phyloP scores from a whole-genome alignment of 2,113 vertebrate genomes.

The Tricholaema leucomelas region DNA sequence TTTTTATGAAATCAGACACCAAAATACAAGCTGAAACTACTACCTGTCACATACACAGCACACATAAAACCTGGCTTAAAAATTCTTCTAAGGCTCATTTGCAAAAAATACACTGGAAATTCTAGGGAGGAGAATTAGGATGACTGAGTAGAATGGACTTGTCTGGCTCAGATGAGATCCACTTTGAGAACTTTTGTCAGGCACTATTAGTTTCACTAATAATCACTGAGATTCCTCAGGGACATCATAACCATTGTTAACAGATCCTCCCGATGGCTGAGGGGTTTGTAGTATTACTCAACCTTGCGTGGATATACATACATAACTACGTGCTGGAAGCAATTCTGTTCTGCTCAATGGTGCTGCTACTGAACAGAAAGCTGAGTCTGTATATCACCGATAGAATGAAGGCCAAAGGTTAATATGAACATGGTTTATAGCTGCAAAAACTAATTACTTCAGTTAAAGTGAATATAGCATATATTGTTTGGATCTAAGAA shows the following conservation, averaged over 20 bases:
- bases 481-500: neutral
- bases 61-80: neutral
- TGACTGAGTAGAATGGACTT: neutral
- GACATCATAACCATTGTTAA: neutral
- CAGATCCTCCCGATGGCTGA: neutral
- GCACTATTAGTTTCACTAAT: neutral
- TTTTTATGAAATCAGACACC: neutral
- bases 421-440: neutral
- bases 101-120: neutral
- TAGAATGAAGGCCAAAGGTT: neutral
- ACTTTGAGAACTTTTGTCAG: neutral
- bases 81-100: neutral
- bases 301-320: neutral
- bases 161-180: neutral
- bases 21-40: neutral
- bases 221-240: neutral
- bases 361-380: neutral
- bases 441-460: conserved; percentile 11
- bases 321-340: neutral
- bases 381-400: neutral
- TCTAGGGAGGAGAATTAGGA: neutral
- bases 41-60: neutral
- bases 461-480: neutral
- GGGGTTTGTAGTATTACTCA: neutral
- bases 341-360: neutral